Evolutionary conservation across 2,113 vertebrate species (phyloP), one percentile per base, ranked within the genome.

Genomic region (Chaetodon trifascialis): DNA sequence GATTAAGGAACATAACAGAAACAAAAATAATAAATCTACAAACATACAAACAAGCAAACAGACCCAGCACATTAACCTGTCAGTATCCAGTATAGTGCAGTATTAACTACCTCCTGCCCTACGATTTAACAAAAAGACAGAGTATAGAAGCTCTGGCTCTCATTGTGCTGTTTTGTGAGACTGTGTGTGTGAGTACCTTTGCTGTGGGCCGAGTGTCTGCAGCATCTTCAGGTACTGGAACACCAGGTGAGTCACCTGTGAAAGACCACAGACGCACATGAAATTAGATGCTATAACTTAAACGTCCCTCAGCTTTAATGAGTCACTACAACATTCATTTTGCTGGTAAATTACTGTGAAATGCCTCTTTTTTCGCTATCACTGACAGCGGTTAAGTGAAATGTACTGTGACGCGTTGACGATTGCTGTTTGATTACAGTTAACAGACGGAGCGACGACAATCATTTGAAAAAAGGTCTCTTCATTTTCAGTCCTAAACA

Each of bases 201-300:
- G 94, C 75, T 97, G 97, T 60, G 98, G 96, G 52, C 97, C 97
- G 30, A 96, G 93, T 1, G 94, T 94, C 94, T 99, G 97, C 79
- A 99, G 94, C 98, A 99, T 97, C 95, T 97, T 98, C 92, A 99
- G 92, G 44, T 99, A 99, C 93, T 99, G 97, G 86, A 99, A 99
- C 56, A 99, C 97, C 70, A 98, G 86, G 16, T 98, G 95, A 82
- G 96, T 96, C 91, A 99, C 97, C 98, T 99, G 89, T 76, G 94
- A 90, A 66, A 23, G 87, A 83, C 82, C 89, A 69, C 36, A 87
- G 2, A 72, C 4, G 9, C 47, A 76, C 36, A 62, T n/a, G 4
- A 47, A 25, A 72, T 40, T 11, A 65, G 4, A 78, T 2, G 21
- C 2, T 11, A 21, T 11, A 7, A 30, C 12, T 47, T 56, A 1